Conservation (phyloP, 2,888 invertebrate species). For the Micoletzkya japonica region DNA sequence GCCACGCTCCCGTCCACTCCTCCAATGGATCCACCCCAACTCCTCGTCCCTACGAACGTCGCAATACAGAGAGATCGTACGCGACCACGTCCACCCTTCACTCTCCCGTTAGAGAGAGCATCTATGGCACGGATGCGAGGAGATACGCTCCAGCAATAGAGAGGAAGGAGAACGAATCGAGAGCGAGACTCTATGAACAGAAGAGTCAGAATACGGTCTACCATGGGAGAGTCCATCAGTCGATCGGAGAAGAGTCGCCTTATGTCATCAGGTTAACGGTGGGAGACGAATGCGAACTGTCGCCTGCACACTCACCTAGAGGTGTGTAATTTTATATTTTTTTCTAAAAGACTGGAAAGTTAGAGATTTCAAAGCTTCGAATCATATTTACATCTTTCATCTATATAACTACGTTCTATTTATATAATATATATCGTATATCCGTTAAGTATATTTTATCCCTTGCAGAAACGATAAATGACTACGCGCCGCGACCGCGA, state of each 20-base stretch:
- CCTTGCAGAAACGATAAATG: not conserved
- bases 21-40: too few relatives aligned
- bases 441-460: not conserved
- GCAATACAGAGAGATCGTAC: not conserved
- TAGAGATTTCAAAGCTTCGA: too few relatives aligned
- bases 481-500: conserved; percentile 9
- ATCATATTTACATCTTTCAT: too few relatives aligned
- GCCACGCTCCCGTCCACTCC: not conserved
- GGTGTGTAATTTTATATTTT: not conserved
- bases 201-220: not conserved
- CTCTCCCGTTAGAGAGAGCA: not conserved
- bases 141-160: conserved; percentile 10
- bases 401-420: too few relatives aligned
- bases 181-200: not conserved
- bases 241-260: not conserved
- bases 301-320: not conserved
- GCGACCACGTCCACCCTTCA: too few relatives aligned
- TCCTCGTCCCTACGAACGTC: too few relatives aligned
- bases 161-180: conserved; percentile 9
- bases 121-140: conserved; percentile 23
- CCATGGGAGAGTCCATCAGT: not conserved
- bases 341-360: too few relatives aligned
- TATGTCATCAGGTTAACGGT: conserved; percentile 20
- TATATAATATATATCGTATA: too few relatives aligned
- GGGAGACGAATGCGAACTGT: conserved; percentile 3